phyloP scores from a whole-genome alignment of 2,888 invertebrate genomes.

The Aspidapion aeneum region DNA sequence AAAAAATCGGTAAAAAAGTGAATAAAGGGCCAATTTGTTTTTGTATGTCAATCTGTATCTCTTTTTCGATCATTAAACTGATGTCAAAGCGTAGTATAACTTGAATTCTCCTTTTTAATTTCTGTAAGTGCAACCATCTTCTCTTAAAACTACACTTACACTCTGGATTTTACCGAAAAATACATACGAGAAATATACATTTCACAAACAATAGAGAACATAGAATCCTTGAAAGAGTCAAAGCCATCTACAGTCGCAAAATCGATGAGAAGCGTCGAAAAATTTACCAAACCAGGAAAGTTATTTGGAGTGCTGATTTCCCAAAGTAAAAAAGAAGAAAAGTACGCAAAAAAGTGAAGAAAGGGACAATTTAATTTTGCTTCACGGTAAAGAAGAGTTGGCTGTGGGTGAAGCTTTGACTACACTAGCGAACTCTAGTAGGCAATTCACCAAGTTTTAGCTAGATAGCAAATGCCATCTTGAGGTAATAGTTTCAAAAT shows the following conservation, averaged over 20 bases:
- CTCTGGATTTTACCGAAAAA: constrained; percentile 61
- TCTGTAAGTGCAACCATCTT: too few species aligned
- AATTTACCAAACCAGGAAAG: constrained; percentile 69
- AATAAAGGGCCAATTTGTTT: too few species aligned
- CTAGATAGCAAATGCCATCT: too few species aligned
- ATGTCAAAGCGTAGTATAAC: too few species aligned
- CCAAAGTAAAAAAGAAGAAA: constrained; percentile 40
- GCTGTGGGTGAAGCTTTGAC: constrained; percentile 75
- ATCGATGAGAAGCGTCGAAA: constrained; percentile 73
- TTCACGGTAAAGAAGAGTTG: constrained; percentile 65
- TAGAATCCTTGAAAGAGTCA: constrained; percentile 30
- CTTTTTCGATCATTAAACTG: too few species aligned
- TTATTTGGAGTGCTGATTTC: constrained; percentile 61
- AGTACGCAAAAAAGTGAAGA: constrained; percentile 24
- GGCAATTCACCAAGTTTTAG: constrained; percentile 2
- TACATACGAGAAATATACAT: constrained; percentile 51
- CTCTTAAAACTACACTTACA: constrained; percentile 41
- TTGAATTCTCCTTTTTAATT: too few species aligned
- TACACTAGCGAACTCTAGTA: constrained; percentile 53
- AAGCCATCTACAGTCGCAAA: constrained; percentile 63
- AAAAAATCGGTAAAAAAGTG: too few species aligned
- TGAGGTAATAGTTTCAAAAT: too few species aligned
- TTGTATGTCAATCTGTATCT: too few species aligned
- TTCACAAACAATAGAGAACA: constrained; percentile 31
- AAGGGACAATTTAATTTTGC: constrained; percentile 21